A percentile compares a stretch with the other conserved stretches of the same genome.
These are phyloP conservation scores for Naja naja DNA, from an alignment of 2,113 vertebrate genomes.

Conservation along the genomic window DNA sequence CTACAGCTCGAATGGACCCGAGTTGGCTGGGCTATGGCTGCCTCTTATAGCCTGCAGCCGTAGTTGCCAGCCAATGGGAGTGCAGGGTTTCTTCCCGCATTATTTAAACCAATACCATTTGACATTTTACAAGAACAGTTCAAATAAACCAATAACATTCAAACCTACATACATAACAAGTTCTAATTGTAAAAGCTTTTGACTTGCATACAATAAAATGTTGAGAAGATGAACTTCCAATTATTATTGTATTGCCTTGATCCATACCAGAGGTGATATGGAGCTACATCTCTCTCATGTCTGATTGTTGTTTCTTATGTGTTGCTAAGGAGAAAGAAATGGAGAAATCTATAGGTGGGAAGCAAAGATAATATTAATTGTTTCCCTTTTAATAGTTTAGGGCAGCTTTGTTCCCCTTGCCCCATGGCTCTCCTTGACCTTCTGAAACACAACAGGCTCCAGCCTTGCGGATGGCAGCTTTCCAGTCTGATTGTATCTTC, in stretches of 20 bases:
- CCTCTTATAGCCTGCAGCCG: no score
- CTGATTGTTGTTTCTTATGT: conserved; percentile 4
- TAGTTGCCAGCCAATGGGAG: no score
- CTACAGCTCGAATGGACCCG: no score
- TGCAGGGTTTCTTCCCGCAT: no score
- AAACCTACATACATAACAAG: no score
- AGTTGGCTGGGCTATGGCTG: no score
- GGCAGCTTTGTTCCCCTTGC: not conserved
- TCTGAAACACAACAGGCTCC: conserved; percentile 14
- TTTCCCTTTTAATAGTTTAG: conserved; percentile 31
- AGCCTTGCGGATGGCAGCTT: not conserved
- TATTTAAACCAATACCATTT: no score
- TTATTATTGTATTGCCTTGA: not conserved
- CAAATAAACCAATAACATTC: no score
- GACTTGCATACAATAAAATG: no score
- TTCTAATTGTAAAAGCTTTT: no score
- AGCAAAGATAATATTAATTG: not conserved
- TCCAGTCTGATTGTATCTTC: conserved; percentile 22
- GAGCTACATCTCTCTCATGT: conserved; percentile 27
- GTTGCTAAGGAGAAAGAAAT: conserved; percentile 39
- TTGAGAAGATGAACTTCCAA: no score
- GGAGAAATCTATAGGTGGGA: not conserved
- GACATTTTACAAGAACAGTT: no score
- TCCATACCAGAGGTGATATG: not conserved
- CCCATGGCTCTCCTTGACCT: not conserved